Percentiles rank a stretch among this genome's conserved stretches.
Conservation (phyloP, 2,797 vertebrate species). For the Nannoperca obscura region DNA sequence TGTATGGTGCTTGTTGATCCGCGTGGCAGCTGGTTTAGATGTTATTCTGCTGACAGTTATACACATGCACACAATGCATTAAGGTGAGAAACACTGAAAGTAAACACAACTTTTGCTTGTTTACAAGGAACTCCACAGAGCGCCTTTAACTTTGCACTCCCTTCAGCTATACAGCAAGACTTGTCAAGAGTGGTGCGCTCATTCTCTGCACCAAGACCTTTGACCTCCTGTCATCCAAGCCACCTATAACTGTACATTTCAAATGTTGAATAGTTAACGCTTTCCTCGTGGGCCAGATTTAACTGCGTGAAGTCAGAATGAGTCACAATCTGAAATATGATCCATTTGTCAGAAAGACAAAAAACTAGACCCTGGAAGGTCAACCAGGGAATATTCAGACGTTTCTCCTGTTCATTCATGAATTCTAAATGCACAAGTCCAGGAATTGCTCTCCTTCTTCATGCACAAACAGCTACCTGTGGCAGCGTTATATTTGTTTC, state of each 20-base stretch:
- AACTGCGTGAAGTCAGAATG: conserved; percentile 47
- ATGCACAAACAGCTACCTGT: conserved; percentile 49
- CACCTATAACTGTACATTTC: conserved; percentile 39
- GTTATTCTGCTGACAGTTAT: background rate
- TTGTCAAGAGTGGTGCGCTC: background rate
- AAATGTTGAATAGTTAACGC: conserved; percentile 50
- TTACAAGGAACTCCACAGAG: background rate
- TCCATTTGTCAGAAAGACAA: conserved; percentile 20
- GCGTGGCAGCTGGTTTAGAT: background rate
- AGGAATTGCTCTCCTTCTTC: conserved; percentile 41
- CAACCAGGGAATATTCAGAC: conserved; percentile 25
- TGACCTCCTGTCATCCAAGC: conserved; percentile 19
- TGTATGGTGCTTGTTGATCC: no score
- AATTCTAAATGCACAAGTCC: conserved; percentile 57
- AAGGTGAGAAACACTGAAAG: background rate
- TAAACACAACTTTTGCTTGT: conserved; percentile 5
- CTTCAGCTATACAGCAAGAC: background rate
- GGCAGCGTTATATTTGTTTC: conserved; percentile 21
- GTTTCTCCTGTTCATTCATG: conserved; percentile 55
- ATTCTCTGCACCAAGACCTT: conserved; percentile 22
- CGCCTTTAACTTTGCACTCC: background rate
- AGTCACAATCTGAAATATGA: conserved; percentile 59
- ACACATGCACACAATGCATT: background rate
- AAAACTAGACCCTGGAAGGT: conserved; percentile 40
- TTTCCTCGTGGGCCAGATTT: conserved; percentile 51